phyloP scores from a whole-genome alignment of 2,888 invertebrate species.

The Leptinotarsa juncta region DNA sequence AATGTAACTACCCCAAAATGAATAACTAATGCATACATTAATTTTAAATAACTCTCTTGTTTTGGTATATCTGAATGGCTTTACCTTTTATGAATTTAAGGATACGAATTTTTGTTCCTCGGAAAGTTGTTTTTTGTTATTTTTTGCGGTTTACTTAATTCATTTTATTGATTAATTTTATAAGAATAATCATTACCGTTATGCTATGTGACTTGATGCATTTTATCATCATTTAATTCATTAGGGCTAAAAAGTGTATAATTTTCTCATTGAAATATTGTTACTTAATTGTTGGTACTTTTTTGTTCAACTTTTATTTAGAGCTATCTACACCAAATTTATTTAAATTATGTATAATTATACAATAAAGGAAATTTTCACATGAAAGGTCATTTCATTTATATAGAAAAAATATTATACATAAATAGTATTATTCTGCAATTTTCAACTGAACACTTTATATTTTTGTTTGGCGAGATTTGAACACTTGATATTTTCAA shows the following conservation, averaged over 20 bases:
- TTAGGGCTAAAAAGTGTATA: neutral
- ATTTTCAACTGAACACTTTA: too few species aligned
- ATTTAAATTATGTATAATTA: neutral
- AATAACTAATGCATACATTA: too few species aligned
- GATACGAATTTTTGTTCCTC: neutral
- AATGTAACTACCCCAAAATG: too few species aligned
- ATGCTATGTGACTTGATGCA: neutral
- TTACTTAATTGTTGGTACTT: neutral
- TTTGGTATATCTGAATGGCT: neutral
- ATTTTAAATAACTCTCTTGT: neutral
- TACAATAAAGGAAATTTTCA: constrained; percentile 2
- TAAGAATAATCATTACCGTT: neutral
- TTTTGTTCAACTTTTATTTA: neutral
- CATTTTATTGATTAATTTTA: neutral
- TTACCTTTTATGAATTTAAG: neutral
- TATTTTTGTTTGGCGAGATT: too few species aligned
- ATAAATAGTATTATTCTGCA: too few species aligned
- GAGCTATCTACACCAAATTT: neutral
- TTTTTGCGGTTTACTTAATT: neutral
- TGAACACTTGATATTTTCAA: too few species aligned
- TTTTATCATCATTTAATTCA: neutral
- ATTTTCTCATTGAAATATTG: neutral
- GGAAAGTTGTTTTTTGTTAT: neutral
- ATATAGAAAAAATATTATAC: neutral
- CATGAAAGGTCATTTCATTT: neutral